Evolutionary conservation across 2,113 vertebrate species (phyloP).

Genomic region (Sinosuthora webbiana): DNA sequence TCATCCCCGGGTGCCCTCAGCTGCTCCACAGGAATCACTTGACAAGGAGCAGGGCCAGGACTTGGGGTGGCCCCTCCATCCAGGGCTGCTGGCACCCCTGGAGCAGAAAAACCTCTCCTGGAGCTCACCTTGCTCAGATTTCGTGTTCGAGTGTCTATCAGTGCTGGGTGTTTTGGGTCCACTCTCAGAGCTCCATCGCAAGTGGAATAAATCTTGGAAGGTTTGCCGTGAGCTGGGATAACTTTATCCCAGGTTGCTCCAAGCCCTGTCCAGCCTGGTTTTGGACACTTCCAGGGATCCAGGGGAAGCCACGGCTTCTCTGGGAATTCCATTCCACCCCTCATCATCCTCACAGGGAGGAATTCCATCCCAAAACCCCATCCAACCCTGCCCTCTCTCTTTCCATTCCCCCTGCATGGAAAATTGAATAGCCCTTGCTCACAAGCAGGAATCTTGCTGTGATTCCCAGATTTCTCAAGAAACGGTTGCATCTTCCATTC

Average conservation of each 20-base stretch:
- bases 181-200: background rate
- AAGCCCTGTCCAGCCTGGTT: accelerated
- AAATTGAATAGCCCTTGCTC: background rate
- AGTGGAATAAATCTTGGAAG: background rate
- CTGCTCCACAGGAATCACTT: accelerated
- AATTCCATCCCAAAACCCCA: background rate
- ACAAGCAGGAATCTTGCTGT: background rate
- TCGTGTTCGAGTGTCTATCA: background rate
- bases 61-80: accelerated
- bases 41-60: background rate
- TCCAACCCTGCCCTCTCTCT: background rate
- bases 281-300: background rate
- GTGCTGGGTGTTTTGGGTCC: background rate
- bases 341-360: background rate
- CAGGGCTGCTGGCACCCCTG: background rate
- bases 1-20: background rate
- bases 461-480: background rate
- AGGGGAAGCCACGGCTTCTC: background rate
- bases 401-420: background rate
- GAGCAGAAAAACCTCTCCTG: background rate
- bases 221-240: accelerated
- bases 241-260: background rate
- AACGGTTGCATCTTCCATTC: background rate
- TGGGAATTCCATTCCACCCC: background rate
- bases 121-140: background rate